phyloP scores from a whole-genome alignment of 2,797 vertebrate genomes.

The Diplodus puntazzo region DNA sequence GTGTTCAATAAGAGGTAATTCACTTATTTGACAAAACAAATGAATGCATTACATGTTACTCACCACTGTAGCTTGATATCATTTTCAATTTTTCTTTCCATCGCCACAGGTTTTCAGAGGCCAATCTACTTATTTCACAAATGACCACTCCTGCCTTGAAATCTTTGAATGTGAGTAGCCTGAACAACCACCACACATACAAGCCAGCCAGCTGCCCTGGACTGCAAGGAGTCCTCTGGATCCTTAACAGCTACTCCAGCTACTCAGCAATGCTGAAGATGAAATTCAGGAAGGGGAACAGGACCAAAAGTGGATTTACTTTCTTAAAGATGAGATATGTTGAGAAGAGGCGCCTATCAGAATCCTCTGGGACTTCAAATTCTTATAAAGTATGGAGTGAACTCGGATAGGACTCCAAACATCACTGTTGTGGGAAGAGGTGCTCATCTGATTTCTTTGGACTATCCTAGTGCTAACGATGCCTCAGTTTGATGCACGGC shows the following conservation, averaged over 20 bases:
- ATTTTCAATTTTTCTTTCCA: background rate
- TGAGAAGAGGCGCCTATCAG: conserved; percentile 27
- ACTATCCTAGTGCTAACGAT: conserved; percentile 49
- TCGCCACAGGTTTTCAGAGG: conserved; percentile 89
- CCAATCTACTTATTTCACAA: conserved; percentile 93
- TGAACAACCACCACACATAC: conserved; percentile 40
- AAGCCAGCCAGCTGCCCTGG: conserved; percentile 56
- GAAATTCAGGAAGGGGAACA: conserved; percentile 49
- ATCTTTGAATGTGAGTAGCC: conserved; percentile 73
- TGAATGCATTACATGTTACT: background rate
- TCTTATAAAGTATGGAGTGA: conserved; percentile 17
- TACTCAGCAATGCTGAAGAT: conserved; percentile 40
- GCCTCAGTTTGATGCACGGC: conserved; percentile 44
- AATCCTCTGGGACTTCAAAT: conserved; percentile 23
- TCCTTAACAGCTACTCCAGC: conserved; percentile 33
- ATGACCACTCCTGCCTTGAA: conserved; percentile 79
- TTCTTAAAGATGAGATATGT: conserved; percentile 34
- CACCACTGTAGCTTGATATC: background rate
- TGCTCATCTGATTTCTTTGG: conserved; percentile 47
- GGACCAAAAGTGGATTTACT: conserved; percentile 67
- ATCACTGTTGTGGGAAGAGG: conserved; percentile 34
- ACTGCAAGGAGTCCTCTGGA: conserved; percentile 50
- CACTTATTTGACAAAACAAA: background rate
- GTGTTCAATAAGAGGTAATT: conserved; percentile 88
- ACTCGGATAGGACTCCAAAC: conserved; percentile 19